Conservation (phyloP, 2,797 vertebrate genomes). For the Hylomyscus alleni region DNA sequence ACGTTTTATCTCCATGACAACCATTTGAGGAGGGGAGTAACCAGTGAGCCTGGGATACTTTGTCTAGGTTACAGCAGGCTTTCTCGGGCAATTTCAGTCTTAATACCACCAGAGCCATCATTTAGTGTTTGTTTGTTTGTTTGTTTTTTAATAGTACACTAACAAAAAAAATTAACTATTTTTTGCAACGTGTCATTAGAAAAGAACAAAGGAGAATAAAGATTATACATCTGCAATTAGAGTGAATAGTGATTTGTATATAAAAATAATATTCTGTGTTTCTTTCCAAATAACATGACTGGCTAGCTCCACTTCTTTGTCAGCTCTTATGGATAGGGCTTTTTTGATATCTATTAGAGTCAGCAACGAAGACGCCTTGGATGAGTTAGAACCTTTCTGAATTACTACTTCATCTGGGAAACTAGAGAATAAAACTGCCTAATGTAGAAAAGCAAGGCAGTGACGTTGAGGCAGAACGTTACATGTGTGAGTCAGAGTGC, state of each 20-base stretch:
- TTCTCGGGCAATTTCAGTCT: background rate
- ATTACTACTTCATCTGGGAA: background rate
- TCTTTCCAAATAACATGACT: conserved; percentile 14
- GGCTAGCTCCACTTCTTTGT: background rate
- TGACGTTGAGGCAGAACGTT: background rate
- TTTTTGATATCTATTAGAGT: background rate
- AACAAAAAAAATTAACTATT: background rate
- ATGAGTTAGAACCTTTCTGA: background rate
- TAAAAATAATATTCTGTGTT: background rate
- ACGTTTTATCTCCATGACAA: background rate
- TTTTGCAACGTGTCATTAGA: background rate
- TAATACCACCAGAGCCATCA: background rate
- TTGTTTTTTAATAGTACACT: background rate
- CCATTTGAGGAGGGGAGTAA: background rate
- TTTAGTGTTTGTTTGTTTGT: background rate
- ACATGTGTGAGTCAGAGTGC: background rate
- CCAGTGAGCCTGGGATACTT: background rate
- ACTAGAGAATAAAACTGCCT: background rate
- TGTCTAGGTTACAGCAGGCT: background rate
- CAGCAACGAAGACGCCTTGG: background rate
- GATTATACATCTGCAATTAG: background rate
- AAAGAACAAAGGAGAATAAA: background rate
- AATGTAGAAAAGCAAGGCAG: background rate
- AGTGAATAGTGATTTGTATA: background rate
- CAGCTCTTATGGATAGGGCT: background rate